Evolutionary conservation across 2,113 vertebrate species (phyloP), one percentile per base, ranked within the genome.

Genomic region (Pagrus major): DNA sequence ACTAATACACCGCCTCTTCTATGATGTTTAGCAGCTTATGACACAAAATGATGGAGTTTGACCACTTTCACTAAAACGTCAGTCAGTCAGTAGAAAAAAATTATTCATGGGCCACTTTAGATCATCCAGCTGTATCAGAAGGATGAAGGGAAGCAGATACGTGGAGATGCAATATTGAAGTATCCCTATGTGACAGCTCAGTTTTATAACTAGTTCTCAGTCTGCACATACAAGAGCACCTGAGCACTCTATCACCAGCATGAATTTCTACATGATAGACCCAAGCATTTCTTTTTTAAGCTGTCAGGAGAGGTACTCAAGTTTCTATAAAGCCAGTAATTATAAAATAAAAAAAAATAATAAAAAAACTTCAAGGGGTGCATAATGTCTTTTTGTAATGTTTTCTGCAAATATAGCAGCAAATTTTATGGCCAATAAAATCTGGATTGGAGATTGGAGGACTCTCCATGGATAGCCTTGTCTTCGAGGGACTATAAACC

Each of bases 11-110:
- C 52, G 25, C 64, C 65, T 80, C 44, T 14, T 44, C 41, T 42
- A 41, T 18, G 5, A 54, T 1, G 18, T 46, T 77, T 59, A 72
- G 83, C 83, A 87, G 80, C 82, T 80, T 70, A 18, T 41, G 64
- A 71, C 18, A 46, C 51, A 12, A 70, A 60, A 69, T 65, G 27
- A 61, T 37, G 42, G 23, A 39, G 46, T 41, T 41, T 16, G 33
- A 51, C 31, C 65, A 42, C n/a, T 3, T 11, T 41, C 29, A 66
- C 20, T n/a, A 25, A 47, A 47, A 73, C 52, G 78, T n/a, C 60
- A 71, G 68, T 78, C 71, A 78, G 39, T 31, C 18, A 56, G 31
- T 35, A 52, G 20, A 56, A 64, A 61, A 60, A 66, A 54, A n/a
- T 33, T 51, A n/a, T 33, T 51, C 10, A 31, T n/a, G 27, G 14